phyloP scores from a whole-genome alignment of 2,113 vertebrate genomes.

The Pipra filicauda region DNA sequence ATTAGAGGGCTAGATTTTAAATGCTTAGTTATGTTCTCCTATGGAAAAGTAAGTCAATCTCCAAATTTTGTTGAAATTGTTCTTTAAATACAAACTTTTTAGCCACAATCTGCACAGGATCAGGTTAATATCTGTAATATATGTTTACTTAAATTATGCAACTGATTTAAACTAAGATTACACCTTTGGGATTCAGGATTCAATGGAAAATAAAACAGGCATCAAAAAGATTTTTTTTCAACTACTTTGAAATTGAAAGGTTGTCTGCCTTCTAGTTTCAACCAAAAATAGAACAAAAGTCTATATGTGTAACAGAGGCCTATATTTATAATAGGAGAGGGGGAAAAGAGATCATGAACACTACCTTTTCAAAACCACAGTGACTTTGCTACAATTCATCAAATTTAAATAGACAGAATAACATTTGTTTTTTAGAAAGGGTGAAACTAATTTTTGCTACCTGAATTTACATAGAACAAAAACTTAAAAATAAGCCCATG shows the following conservation, averaged over 20 bases:
- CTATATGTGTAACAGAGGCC: neutral
- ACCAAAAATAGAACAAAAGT: neutral
- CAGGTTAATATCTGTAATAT: neutral
- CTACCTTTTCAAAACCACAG: neutral
- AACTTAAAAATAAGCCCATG: neutral
- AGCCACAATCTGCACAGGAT: neutral
- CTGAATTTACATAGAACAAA: neutral
- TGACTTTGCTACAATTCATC: neutral
- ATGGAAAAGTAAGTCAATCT: neutral
- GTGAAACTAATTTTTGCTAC: neutral
- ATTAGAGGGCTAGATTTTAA: neutral
- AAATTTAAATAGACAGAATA: neutral
- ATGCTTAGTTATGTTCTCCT: neutral
- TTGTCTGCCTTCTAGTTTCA: neutral
- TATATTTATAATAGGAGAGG: neutral
- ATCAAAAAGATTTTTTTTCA: neutral
- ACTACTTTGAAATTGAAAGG: neutral
- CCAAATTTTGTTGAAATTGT: neutral
- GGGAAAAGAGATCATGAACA: neutral
- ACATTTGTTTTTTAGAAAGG: neutral
- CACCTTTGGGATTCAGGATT: neutral
- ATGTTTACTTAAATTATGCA: neutral
- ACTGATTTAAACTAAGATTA: neutral
- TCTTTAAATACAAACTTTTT: neutral
- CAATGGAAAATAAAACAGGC: neutral